A percentile compares a stretch with the other conserved stretches of the same genome.
Conservation (phyloP, 2,888 invertebrate species). For the Zaprionus obscuricornis region DNA sequence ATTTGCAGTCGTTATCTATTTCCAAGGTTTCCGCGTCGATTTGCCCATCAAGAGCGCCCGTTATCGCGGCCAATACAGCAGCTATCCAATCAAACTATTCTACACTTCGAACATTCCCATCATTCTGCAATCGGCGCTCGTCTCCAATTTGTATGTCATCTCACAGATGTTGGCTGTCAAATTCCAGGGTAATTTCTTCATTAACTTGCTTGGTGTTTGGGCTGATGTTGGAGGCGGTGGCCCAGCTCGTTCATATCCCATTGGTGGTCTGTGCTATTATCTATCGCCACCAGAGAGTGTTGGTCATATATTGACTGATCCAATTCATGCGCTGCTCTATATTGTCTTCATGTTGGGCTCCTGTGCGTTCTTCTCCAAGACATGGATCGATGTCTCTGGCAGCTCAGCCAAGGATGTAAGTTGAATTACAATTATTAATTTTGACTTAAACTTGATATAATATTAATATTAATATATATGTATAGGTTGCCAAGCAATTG, state of each 20-base stretch:
- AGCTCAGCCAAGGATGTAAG: slow-evolving; percentile 99
- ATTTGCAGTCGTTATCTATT: slow-evolving; percentile 99
- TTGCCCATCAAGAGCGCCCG: slow-evolving; percentile 99
- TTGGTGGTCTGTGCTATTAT: slow-evolving; percentile 99
- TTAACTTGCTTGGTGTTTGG: slow-evolving; percentile 99
- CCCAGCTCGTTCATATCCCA: slow-evolving; percentile 98
- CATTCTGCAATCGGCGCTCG: slow-evolving; percentile 98
- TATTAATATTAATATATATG: neutral
- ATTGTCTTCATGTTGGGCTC: slow-evolving; percentile 99
- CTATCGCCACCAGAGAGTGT: slow-evolving; percentile 99
- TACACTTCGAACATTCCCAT: slow-evolving; percentile 99
- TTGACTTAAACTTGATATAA: neutral
- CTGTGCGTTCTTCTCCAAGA: slow-evolving; percentile 99
- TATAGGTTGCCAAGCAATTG: slow-evolving; percentile 98
- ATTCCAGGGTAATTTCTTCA: slow-evolving; percentile 98
- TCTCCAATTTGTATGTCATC: slow-evolving; percentile 99
- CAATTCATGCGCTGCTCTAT: slow-evolving; percentile 97
- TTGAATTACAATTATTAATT: slow-evolving; percentile 56
- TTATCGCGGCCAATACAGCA: slow-evolving; percentile 99
- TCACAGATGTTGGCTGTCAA: slow-evolving; percentile 99
- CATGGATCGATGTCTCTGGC: slow-evolving; percentile 99
- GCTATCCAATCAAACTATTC: slow-evolving; percentile 99
- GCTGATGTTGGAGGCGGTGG: slow-evolving; percentile 99
- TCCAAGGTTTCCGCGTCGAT: slow-evolving; percentile 99
- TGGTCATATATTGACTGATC: slow-evolving; percentile 97